Evolutionary conservation across 2,797 vertebrate species (phyloP).

Genomic region (Psittacula derbiana): DNA sequence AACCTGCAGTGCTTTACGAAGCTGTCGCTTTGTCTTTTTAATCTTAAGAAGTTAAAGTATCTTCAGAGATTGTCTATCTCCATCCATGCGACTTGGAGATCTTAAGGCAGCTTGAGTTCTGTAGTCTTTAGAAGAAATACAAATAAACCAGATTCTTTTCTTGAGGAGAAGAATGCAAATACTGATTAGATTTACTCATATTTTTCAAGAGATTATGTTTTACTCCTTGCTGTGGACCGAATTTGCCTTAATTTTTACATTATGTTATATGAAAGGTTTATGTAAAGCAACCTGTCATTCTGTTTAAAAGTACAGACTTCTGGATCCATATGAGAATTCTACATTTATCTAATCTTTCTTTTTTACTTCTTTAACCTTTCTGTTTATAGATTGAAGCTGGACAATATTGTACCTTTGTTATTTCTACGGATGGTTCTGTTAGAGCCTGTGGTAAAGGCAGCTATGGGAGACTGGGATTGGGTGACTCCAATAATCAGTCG

Average conservation of each 20-base stretch:
- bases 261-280: neutral
- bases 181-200: neutral
- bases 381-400: constrained; percentile 82
- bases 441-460: constrained; percentile 86
- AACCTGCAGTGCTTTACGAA: neutral
- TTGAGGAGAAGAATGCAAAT: neutral
- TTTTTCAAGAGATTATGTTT: neutral
- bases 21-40: neutral
- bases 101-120: neutral
- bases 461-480: constrained; percentile 82
- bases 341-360: neutral
- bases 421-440: constrained; percentile 83
- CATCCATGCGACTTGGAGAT: neutral
- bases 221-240: neutral
- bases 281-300: neutral
- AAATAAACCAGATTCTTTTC: neutral
- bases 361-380: neutral
- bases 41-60: neutral
- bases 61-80: neutral
- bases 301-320: neutral
- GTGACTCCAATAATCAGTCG: constrained; percentile 85
- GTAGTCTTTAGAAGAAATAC: neutral
- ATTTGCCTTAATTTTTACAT: neutral
- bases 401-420: constrained; percentile 85
- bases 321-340: neutral